Percentiles rank a stretch among this genome's conserved stretches.
phyloP scores from a whole-genome alignment of 2,113 vertebrate genomes.

The Salminus brasiliensis region DNA sequence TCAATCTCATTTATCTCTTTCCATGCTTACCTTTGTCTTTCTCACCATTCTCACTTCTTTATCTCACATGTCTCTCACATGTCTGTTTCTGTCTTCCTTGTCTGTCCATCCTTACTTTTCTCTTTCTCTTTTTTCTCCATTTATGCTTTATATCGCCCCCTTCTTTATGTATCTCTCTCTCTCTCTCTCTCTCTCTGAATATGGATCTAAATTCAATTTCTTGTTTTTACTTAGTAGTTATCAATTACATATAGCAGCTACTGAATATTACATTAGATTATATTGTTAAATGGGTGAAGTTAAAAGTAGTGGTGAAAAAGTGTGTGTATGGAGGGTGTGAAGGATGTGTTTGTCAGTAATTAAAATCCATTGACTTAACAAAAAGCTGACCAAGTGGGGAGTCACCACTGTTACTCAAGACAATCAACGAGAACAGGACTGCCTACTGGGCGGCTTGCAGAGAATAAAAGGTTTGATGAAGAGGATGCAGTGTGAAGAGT shows the following conservation, averaged over 20 bases:
- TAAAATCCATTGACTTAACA: constrained; percentile 37
- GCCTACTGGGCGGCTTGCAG: constrained; percentile 35
- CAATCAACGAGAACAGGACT: constrained; percentile 41
- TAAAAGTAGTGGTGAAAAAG: background rate
- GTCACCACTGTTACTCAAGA: constrained; percentile 34
- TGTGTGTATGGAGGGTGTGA: constrained; percentile 36
- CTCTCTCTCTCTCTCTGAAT: background rate
- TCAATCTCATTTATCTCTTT: too few relatives aligned
- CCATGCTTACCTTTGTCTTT: too few relatives aligned
- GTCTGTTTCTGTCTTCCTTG: background rate
- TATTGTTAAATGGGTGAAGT: background rate
- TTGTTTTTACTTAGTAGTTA: background rate
- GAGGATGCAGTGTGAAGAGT: constrained; percentile 39
- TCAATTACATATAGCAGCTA: too few relatives aligned
- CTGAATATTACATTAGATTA: too few relatives aligned
- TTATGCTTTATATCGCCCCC: background rate
- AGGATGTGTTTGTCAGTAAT: constrained; percentile 22
- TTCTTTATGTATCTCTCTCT: background rate
- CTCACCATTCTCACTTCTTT: background rate
- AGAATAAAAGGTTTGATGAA: constrained; percentile 39
- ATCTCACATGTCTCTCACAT: background rate
- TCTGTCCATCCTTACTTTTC: background rate
- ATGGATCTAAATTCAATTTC: background rate
- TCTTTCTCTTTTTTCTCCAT: background rate
- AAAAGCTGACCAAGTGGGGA: constrained; percentile 40